A percentile compares a stretch with the other conserved stretches of the same genome.
Conservation (phyloP, 2,113 vertebrate genomes). For the Silurus glanis region DNA sequence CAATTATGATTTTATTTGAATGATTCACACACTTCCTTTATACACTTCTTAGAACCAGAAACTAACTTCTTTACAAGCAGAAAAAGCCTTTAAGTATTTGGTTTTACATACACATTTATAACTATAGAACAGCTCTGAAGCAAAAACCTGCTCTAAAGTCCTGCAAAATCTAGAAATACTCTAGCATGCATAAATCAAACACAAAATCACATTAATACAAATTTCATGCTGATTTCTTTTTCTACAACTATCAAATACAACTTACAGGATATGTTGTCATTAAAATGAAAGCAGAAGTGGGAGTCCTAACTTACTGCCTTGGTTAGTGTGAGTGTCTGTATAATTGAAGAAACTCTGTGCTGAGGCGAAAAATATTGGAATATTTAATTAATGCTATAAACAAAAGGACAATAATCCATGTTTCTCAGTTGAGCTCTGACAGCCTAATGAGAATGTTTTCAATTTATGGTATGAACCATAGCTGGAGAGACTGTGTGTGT, state of each 20-base stretch:
- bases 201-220: neutral
- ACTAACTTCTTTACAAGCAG: neutral
- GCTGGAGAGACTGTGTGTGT: neutral
- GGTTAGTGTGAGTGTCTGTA: neutral
- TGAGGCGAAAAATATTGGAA: neutral
- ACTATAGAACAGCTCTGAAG: neutral
- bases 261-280: neutral
- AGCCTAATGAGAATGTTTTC: neutral
- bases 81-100: neutral
- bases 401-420: neutral
- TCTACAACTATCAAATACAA: neutral
- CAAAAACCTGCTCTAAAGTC: neutral
- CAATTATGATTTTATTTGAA: neutral
- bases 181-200: neutral
- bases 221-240: neutral
- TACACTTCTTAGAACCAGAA: neutral
- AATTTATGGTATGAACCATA: neutral
- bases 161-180: neutral
- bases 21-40: neutral
- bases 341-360: neutral
- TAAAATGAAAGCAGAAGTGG: neutral
- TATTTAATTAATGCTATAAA: neutral
- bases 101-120: neutral
- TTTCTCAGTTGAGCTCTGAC: neutral
- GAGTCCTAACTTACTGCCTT: neutral